phyloP scores from a whole-genome alignment of 2,888 invertebrate species.

The Artemia sp. region DNA sequence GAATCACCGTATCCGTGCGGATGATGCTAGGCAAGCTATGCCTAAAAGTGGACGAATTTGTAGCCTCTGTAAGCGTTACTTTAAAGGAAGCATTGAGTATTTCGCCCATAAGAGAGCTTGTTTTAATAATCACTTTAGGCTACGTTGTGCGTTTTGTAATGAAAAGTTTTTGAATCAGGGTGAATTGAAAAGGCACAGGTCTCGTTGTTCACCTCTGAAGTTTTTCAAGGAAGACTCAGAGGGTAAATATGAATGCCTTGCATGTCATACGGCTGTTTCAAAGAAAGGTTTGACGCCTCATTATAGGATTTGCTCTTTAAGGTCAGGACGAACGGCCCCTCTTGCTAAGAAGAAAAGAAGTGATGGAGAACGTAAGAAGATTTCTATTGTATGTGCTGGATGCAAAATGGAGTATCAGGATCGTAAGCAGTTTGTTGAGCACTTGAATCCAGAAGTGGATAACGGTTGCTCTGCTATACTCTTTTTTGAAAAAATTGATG shows the following conservation, averaged over 20 bases:
- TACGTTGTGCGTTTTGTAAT: constrained; percentile 10
- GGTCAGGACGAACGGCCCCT: background rate
- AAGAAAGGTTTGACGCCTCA: background rate
- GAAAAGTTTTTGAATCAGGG: background rate
- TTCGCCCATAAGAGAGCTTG: constrained; percentile 5
- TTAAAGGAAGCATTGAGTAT: background rate
- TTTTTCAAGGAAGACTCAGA: background rate
- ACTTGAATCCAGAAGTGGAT: background rate
- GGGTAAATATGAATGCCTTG: constrained; percentile 7
- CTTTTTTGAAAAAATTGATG: constrained; percentile 1
- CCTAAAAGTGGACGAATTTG: background rate
- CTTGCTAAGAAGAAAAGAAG: background rate
- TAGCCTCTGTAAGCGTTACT: constrained; percentile 9
- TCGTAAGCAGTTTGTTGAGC: background rate
- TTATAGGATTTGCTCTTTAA: constrained; percentile 8
- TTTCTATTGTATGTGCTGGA: background rate
- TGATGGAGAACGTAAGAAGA: background rate
- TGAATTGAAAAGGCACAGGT: constrained; percentile 4
- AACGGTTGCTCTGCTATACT: background rate
- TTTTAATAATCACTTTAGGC: constrained; percentile 11
- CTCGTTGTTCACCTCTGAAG: background rate
- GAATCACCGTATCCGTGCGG: constrained; percentile 7
- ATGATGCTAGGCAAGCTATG: background rate
- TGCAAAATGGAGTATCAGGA: background rate
- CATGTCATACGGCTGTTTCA: background rate